Base-by-base conservation (phyloP, 37 sponge, comb jelly and placozoan species). In the Halisarca cf. caerulea region DNA sequence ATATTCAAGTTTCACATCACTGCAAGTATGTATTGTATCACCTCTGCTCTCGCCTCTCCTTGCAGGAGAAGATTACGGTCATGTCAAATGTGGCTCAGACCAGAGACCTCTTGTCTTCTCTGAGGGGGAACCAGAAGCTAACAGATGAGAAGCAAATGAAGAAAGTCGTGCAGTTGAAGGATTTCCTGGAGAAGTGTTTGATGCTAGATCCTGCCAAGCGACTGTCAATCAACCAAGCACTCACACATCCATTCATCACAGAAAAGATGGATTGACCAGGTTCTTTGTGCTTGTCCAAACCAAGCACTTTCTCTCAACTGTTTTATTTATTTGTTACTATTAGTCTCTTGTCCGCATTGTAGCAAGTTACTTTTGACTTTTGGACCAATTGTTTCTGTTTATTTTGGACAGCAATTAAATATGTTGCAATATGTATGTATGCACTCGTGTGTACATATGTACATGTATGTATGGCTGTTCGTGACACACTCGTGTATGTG, bases 141-240 rank as follows among this genome's bases (percentile, higher is more conserved):
- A 88, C 85, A 71, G 96, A 96, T 57, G 86, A 82, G 66, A 70
- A 85, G 42, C 94, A 91, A 45, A 47, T 90, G 75, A 74, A 91
- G 35, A 98, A 98, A 68, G 94, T 98, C 15, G 88, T 87, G 54
- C 99, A 98, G 77, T 71, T 96, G 53, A 88, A 88, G 70, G 99
- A 98, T 45, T 87, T 98, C 59, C 64, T 98, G 42, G 99, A 98
- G 71, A 89, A 92, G 82, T 86, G 85, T 30, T 47, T 98, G 15
- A 64, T 90, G 60, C 82, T 95, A 20, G 99, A 98, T 61, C 99
- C 99, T 9, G 25, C 89, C 34, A 98, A 98, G 60, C 84, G 99
- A 8, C 87, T 98, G 42, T 82, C 91, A 36, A 88, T 98, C 74
- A 96, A 92, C 75, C 92, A 98, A 40, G 96, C 99, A 2, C 80